phyloP scores from a whole-genome alignment of 2,113 vertebrate genomes.

The Dunckerocampus dactyliophorus region DNA sequence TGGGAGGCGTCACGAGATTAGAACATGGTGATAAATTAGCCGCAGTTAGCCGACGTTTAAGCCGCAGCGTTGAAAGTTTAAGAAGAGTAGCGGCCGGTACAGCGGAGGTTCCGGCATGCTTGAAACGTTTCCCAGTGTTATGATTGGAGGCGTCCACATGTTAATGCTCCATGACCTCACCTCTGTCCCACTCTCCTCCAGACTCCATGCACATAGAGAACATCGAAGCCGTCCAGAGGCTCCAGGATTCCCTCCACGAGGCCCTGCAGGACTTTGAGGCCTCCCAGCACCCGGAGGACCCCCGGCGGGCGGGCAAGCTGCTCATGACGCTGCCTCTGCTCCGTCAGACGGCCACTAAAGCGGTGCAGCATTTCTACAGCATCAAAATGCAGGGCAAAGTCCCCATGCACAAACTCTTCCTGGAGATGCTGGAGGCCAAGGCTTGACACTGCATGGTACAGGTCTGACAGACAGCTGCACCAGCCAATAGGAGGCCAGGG shows the following conservation, averaged over 20 bases:
- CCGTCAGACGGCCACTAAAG: conserved; percentile 87
- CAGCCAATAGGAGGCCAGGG: conserved; percentile 37
- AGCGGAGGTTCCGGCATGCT: too few species aligned
- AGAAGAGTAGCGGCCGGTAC: too few species aligned
- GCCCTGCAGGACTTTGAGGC: conserved; percentile 91
- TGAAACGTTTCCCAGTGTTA: too few species aligned
- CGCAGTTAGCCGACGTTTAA: too few species aligned
- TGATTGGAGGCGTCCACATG: too few species aligned
- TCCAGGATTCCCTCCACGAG: conserved; percentile 94
- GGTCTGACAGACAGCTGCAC: conserved; percentile 51
- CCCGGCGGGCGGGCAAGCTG: conserved; percentile 87
- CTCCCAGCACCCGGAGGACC: conserved; percentile 85
- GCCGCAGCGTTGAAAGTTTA: too few species aligned
- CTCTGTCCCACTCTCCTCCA: conserved; percentile 33
- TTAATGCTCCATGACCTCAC: too few species aligned
- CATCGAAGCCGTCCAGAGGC: conserved; percentile 89
- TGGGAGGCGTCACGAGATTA: too few species aligned
- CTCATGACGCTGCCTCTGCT: conserved; percentile 90
- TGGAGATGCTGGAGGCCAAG: conserved; percentile 95
- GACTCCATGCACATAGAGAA: conserved; percentile 98
- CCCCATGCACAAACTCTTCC: conserved; percentile 97
- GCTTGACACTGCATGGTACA: conserved; percentile 71
- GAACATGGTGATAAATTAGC: too few species aligned
- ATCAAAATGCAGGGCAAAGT: conserved; percentile 93
- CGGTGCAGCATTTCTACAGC: conserved; percentile 90